A percentile compares a stretch with the other conserved stretches of the same genome.
Evolutionary conservation across 1,140 invertebrate genomes (phyloP).

Genomic region (Scylla paramamosain): DNA sequence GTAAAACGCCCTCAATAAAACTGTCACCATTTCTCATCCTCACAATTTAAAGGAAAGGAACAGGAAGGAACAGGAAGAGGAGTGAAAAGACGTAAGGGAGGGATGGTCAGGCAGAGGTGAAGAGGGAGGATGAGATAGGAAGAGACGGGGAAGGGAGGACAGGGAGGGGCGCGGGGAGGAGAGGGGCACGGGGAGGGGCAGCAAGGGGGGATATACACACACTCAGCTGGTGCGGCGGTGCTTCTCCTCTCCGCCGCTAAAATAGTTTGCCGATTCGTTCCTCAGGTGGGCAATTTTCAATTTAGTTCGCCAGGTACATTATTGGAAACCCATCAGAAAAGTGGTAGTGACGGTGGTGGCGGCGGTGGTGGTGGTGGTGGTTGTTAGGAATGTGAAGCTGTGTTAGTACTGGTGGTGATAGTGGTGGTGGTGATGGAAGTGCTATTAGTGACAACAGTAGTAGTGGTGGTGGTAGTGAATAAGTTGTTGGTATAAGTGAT

Average conservation of each 20-base stretch:
- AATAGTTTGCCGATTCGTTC: conserved; percentile 22
- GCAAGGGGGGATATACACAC: background rate
- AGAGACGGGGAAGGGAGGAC: background rate
- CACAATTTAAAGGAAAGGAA: background rate
- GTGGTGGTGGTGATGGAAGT: background rate
- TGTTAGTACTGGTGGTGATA: background rate
- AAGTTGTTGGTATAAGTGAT: too few relatives aligned
- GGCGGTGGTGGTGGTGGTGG: background rate
- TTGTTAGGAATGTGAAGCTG: background rate
- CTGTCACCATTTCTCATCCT: background rate
- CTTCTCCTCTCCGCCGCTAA: background rate
- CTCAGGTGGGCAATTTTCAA: conserved; percentile 21
- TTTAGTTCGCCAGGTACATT: conserved; percentile 14
- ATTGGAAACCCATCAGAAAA: conserved; percentile 5
- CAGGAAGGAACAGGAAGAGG: too few relatives aligned
- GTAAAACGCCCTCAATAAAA: background rate
- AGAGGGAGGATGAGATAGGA: background rate
- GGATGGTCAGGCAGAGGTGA: too few relatives aligned
- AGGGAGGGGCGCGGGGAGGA: background rate
- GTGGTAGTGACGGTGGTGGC: background rate
- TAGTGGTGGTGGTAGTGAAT: too few relatives aligned
- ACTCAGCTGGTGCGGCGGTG: background rate
- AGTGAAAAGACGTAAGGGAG: too few relatives aligned
- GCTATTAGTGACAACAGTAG: background rate
- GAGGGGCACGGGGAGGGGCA: background rate